Conservation (phyloP, 2,888 invertebrate genomes). For the Microctonus brassicae region DNA sequence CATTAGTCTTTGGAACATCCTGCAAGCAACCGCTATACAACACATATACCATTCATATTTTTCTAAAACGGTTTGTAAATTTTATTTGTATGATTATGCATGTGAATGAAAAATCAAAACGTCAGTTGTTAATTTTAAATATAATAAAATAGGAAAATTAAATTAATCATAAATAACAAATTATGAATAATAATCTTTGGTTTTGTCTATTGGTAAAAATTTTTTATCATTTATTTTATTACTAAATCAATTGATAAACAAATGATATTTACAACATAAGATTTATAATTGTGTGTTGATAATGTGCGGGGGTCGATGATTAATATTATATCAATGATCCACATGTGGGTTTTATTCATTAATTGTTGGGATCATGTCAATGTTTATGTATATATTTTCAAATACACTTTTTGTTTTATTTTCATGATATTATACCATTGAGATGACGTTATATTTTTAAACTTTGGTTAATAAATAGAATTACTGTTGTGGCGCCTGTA, state of each 20-base stretch:
- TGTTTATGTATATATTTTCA: not conserved
- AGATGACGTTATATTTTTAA: conserved; percentile 26
- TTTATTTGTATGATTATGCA: not conserved
- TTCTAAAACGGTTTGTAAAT: not conserved
- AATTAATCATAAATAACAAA: not conserved
- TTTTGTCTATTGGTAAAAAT: not conserved
- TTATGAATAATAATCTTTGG: not conserved
- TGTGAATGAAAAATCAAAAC: not conserved
- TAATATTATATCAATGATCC: not conserved
- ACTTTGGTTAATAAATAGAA: not conserved
- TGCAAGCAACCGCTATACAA: conserved; percentile 34
- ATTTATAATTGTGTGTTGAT: not conserved
- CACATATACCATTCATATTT: not conserved
- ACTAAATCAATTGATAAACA: not conserved
- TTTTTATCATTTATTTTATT: not conserved
- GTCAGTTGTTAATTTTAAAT: no score
- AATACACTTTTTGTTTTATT: not conserved
- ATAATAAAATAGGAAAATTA: no score
- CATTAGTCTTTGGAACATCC: conserved; percentile 54
- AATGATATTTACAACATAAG: no score
- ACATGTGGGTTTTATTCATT: not conserved
- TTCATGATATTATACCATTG: conserved; percentile 19
- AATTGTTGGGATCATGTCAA: not conserved
- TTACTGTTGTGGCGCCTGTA: not conserved
- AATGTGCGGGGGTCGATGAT: not conserved